Percentiles rank a stretch among this genome's conserved stretches.
Evolutionary conservation across 2,113 vertebrate genomes (phyloP).

Genomic region (Tursiops truncatus): DNA sequence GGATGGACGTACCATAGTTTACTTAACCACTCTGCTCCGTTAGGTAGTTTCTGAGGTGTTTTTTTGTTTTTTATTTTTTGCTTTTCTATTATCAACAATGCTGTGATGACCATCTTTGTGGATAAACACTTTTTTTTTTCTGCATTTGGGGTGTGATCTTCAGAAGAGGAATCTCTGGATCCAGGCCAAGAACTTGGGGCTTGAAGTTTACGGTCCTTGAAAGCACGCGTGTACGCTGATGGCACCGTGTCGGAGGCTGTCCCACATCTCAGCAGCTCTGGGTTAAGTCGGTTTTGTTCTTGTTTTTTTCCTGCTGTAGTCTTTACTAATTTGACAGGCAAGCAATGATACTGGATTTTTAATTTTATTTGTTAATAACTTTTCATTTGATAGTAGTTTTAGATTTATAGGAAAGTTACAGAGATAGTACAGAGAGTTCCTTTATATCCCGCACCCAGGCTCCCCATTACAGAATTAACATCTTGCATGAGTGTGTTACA

Average conservation of each 20-base stretch:
- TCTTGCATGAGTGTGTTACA: fast-evolving
- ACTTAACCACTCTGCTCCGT: background rate
- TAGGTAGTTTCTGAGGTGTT: background rate
- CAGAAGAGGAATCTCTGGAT: background rate
- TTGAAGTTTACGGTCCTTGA: fast-evolving
- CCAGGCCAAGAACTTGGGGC: background rate
- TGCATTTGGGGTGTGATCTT: background rate
- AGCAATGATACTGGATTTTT: background rate
- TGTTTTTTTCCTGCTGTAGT: background rate
- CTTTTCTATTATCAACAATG: background rate
- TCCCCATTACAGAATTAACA: background rate
- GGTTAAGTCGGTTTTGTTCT: fast-evolving
- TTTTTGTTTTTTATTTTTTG: background rate
- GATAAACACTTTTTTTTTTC: background rate
- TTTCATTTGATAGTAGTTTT: background rate
- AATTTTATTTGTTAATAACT: background rate
- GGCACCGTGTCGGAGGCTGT: fast-evolving
- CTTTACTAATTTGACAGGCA: background rate
- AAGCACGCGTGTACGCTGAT: fast-evolving
- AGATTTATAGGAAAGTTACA: background rate
- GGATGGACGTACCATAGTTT: fast-evolving
- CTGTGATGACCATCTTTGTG: background rate
- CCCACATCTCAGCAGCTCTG: background rate
- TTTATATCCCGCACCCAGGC: too few species aligned
- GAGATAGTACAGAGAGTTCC: fast-evolving